Evolutionary conservation across 2,113 vertebrate genomes (phyloP), one percentile per base, ranked within the genome.

Genomic region (Scolopax mira): DNA sequence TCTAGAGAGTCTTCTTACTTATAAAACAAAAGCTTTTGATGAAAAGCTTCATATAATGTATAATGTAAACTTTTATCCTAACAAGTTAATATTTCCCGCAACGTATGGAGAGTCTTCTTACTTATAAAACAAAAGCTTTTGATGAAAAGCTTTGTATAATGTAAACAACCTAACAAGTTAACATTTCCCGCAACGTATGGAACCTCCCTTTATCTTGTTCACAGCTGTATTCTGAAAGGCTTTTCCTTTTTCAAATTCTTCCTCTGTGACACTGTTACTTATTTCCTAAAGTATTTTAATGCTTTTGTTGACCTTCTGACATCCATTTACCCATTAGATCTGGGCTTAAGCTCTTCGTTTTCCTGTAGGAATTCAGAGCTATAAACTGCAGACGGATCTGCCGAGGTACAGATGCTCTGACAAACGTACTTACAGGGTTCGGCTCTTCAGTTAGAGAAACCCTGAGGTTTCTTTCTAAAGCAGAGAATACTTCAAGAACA

Each of bases 41-140:
- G 1, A 66, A 67, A 90, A 88, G 18, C 10, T 93, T 62, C 42
- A 31, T 37, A 30, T 51, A 60, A 69, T 46, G n/a, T 37, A 30
- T 51, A 60, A 69, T 1, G 3, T 37, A 61, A 83, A 13, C 13
- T 85, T 65, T 71, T 64, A 60, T 62, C 42, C 5, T 35, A 24
- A 58, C 1, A 4, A 0, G 2, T 55, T 54, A 80, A 48, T 16
- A 62, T n/a, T n/a, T n/a, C n/a, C n/a, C n/a, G n/a, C n/a, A n/a
- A n/a, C n/a, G n/a, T n/a, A n/a, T n/a, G n/a, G n/a, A n/a, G n/a
- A 60, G 31, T 22, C 30, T 55, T 54, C 37, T 31, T 61, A 57
- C 17, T 57, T 46, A 37, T 5, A 77, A 46, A 78, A 37, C 1
- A 57, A 49, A 55, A 77, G 17, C 41, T 61, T 84, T 39, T 80